Evolutionary conservation across 2,797 vertebrate species (phyloP).

Genomic region (Chaunax sp.): DNA sequence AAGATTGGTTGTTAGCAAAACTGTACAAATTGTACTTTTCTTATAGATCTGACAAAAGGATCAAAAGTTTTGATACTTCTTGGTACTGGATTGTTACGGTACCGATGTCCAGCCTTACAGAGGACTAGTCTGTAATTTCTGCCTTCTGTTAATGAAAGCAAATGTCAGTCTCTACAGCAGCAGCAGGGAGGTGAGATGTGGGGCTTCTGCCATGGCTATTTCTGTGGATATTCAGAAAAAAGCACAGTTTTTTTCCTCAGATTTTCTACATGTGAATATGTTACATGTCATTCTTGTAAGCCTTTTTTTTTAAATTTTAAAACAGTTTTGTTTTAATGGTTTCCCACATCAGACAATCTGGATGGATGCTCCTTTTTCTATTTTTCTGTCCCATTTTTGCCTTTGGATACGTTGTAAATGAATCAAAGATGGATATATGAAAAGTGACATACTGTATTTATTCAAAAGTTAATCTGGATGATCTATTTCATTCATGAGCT

Average conservation of each 20-base stretch:
- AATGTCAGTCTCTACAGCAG: slow-evolving; percentile 25
- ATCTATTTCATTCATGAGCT: slow-evolving; percentile 72
- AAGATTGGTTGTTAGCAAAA: no score
- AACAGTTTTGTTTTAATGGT: slow-evolving; percentile 14
- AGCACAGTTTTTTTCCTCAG: slow-evolving; percentile 53
- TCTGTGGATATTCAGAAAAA: slow-evolving; percentile 51
- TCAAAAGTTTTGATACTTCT: no score
- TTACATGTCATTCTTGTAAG: slow-evolving; percentile 27
- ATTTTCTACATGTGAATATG: slow-evolving; percentile 52
- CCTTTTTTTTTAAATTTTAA: slow-evolving; percentile 25
- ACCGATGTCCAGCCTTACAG: slow-evolving; percentile 7
- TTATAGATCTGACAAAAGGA: no score
- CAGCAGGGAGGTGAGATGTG: slow-evolving; percentile 21
- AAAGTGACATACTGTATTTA: slow-evolving; percentile 51
- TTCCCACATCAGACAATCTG: slow-evolving; percentile 57
- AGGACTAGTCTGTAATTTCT: slow-evolving; percentile 24
- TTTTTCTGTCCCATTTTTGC: slow-evolving; percentile 42
- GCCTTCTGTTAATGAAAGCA: slow-evolving; percentile 27
- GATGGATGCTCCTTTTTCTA: slow-evolving; percentile 28
- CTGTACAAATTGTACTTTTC: no score
- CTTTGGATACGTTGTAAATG: slow-evolving; percentile 42
- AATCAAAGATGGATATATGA: slow-evolving; percentile 30
- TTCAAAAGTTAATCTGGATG: slow-evolving; percentile 67
- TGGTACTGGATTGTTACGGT: no score
- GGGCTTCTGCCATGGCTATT: slow-evolving; percentile 25